phyloP scores from a whole-genome alignment of 2,113 vertebrate species.

The Trichechus manatus region DNA sequence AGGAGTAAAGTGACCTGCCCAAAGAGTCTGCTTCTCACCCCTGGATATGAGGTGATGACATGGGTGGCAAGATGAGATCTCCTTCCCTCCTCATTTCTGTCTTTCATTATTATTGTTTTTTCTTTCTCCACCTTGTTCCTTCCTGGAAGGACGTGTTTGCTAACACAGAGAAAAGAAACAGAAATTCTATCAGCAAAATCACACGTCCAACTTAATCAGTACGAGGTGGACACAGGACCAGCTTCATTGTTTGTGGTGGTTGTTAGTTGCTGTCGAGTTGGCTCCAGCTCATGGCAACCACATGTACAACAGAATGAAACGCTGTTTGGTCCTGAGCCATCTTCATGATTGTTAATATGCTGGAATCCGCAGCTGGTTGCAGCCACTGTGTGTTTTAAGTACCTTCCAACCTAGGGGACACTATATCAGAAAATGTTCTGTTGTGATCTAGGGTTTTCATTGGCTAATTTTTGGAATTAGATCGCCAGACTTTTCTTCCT shows the following conservation, averaged over 20 bases:
- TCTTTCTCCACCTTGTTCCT: background rate
- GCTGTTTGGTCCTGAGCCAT: no score
- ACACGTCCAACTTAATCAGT: rapidly evolving
- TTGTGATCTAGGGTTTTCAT: no score
- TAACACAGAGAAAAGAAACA: background rate
- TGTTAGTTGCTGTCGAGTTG: background rate
- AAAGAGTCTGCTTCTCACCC: rapidly evolving
- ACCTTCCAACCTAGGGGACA: background rate
- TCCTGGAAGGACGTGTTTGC: background rate
- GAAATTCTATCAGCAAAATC: background rate
- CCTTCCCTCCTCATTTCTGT: background rate
- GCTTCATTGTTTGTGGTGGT: background rate
- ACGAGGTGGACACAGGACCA: rapidly evolving
- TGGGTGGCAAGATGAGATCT: background rate
- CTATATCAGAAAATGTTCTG: no score
- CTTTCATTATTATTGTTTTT: background rate
- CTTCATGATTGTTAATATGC: background rate
- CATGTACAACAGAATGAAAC: background rate
- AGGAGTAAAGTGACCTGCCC: background rate
- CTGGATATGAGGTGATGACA: rapidly evolving
- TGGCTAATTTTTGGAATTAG: background rate
- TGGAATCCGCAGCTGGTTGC: background rate
- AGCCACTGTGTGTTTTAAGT: background rate
- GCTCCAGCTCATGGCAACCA: background rate
- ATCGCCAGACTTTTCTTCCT: background rate